Base-by-base conservation (phyloP, 1,140 invertebrate species). In the Ooceraea biroi region DNA sequence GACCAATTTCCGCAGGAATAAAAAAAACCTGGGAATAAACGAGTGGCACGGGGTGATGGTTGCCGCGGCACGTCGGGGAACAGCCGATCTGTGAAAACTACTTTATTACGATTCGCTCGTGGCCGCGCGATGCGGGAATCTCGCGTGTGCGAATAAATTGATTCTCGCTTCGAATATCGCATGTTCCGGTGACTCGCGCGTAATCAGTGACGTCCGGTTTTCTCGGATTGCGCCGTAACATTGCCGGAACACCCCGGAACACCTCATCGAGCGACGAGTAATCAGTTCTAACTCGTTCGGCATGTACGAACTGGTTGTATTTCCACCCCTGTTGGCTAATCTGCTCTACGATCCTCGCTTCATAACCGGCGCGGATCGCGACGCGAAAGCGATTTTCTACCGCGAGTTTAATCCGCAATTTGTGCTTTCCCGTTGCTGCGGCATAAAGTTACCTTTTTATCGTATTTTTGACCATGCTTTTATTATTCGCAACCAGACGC, bases 271-370 rank as follows among this genome's bases (percentile, higher is more conserved):
- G 84, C 84, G 82, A 84, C 63, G 82, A 83, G 82, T 84, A 80
- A 88, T 87, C 71, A 84, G 46, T 60, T 55, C 69, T 87, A 88
- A 87, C 55, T 84, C 55, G 46, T 72, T 84, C 85, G 57, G 72
- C 66, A 48, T 63, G 41, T 44, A 48, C 25, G n/a, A 60, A 57
- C 58, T 63, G 48, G 52, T 72, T 19, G 44, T 36, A 74, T 87
- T 80, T 69, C 55, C 68, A 36, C 46, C 78, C 66, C 2, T 77
- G 77, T 68, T 71, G 50, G 46, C 17, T 86, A 83, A 87, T 87
- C 72, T 63, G 76, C 36, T 83, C 30, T 36, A 72, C 30, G 50
- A 36, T 77, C 66, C 50, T 44, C 11, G 17, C 61, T 3, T 36
- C 60, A 19, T 63, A 71, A 83, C 48, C 71, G 12, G 27, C 57